Evolutionary conservation across 2,113 vertebrate species (phyloP), one percentile per base, ranked within the genome.

Genomic region (Prunella fulvescens): DNA sequence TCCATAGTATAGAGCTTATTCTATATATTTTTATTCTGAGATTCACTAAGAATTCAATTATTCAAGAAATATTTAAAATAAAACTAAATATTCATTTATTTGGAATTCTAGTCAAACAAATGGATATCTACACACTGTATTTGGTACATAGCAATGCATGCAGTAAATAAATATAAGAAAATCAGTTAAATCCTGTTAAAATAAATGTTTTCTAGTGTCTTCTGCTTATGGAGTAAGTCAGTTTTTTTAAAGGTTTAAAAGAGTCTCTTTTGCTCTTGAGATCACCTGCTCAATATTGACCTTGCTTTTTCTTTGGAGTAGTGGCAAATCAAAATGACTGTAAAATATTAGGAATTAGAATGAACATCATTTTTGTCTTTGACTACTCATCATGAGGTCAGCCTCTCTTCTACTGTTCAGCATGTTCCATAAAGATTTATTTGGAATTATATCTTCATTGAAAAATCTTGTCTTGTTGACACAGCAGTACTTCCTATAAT

Each of bases 341-440:
- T 47, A 86, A 78, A 76, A 72, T 66, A 33, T 7, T 48, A 65
- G 3, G 18, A 82, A 76, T 67, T 94, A 35, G 8, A 14, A 9
- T 85, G 57, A 69, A 64, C 23, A 16, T 26, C 0, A 29, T 78
- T 81, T 93, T n/a, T 73, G 9, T 44, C 22, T 48, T 64, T 85
- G 45, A 56, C 10, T 37, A 19, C 28, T 70, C 12, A 5, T 72
- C 14, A 26, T 64, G n/a, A 64, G 31, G 29, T 44, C 0, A 0
- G 17, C 7, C 61, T 94, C 35, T 71, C 23, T 87, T 70, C 33
- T 92, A 6, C 7, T 39, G 6, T 35, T 80, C 28, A 92, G 10
- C 7, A 35, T 33, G 8, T 42, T 79, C 19, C 35, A 24, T 73
- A 11, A 85, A 69, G 29, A 66, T 81, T 62, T 92, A 39, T 64